phyloP scores from a whole-genome alignment of 2,113 vertebrate species.

The Xenus cinereus region DNA sequence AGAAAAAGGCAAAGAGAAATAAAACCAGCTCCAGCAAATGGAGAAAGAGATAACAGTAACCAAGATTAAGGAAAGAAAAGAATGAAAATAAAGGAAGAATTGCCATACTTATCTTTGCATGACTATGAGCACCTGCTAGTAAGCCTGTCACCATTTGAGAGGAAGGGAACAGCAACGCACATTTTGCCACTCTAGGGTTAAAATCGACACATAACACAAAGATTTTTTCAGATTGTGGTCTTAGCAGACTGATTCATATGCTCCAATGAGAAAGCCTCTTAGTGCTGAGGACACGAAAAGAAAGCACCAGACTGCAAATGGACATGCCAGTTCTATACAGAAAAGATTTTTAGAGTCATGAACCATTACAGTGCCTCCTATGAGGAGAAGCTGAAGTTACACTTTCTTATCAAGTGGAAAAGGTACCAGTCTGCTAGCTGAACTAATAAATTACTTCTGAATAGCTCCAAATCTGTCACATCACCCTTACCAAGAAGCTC shows the following conservation, averaged over 20 bases:
- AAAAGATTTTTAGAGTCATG: not conserved
- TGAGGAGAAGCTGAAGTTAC: not conserved
- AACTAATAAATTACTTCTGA: not conserved
- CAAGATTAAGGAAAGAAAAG: not conserved
- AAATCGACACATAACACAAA: not conserved
- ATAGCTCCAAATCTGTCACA: not conserved
- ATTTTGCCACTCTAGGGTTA: not conserved
- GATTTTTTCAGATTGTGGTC: not conserved
- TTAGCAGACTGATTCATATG: not conserved
- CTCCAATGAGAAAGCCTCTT: not conserved
- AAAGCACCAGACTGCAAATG: not conserved
- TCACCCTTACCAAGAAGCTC: not conserved
- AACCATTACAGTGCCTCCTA: not conserved
- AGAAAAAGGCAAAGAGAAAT: not conserved
- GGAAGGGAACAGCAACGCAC: not conserved
- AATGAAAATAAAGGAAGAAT: not conserved
- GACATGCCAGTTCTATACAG: not conserved
- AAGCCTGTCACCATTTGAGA: not conserved
- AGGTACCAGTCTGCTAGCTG: not conserved
- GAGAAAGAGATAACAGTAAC: not conserved
- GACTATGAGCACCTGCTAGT: not conserved
- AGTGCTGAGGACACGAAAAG: not conserved
- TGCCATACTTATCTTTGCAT: fast-evolving
- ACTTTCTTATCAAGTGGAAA: not conserved
- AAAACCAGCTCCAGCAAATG: not conserved